Base-by-base conservation (phyloP, 2,797 vertebrate species). In the Danio albolineatus region DNA sequence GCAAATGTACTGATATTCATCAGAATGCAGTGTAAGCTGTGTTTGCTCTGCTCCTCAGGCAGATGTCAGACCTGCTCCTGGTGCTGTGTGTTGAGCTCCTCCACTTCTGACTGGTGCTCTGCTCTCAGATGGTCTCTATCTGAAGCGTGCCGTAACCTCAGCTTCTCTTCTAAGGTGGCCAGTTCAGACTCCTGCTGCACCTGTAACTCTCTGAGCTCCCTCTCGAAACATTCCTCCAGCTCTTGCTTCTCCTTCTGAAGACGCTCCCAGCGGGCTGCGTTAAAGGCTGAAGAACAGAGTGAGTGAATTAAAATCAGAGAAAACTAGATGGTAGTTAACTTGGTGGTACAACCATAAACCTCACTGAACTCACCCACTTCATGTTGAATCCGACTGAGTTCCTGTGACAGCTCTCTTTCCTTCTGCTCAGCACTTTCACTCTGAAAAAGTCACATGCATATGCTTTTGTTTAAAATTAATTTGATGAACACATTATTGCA, bases 331-430 rank as follows among this genome's bases (percentile, higher is more conserved):
- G 28, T 28, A 28, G 28, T 1, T 28, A 28, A 28, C 28, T 28
- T 28, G 28, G 28, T 28, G 28, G 12, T 16, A 54, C 54, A 51
- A 16, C 56, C 13, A 51, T 13, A 38, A 3, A 76, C 3, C 21
- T 57, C n/a, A 36, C 14, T 64, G 1, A 84, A 95, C 97, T 96
- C 92, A 99, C 98, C 96, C 85, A 96, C 94, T 94, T 99, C 96
- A 87, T 97, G 94, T 91, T 90, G 95, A 91, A 98, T 94, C 86
- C 90, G 94, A 82, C 93, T 91, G 85, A 98, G 94, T 86, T 98
- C 95, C 74, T 91, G 36, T n/a, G 89, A 93, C 88, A 99, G 87
- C 70, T 95, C 93, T 85, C 91, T 94, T 89, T 95, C 93, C 91
- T 95, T 96, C 87, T 93, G 94, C 83, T 96, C 92, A 78, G 94